Base-by-base conservation (phyloP, 2,113 vertebrate genomes). In the Tympanuchus pallidicinctus region DNA sequence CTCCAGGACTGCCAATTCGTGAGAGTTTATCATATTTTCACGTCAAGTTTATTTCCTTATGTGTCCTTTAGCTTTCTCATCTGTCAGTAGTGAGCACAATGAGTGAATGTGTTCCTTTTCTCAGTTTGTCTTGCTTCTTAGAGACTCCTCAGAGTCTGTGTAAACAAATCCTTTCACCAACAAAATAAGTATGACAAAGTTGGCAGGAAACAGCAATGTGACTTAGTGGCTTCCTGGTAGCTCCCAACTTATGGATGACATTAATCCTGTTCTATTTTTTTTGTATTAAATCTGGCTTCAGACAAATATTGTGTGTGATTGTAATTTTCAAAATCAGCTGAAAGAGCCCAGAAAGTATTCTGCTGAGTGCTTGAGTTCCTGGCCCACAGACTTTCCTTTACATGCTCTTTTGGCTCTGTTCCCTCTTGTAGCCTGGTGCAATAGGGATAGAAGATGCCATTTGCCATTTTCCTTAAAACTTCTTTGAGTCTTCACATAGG, bases 231-330 rank as follows among this genome's bases (percentile, higher is more conserved):
- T 5, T 42, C 5, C 20, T 30, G 34, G 7, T 48, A 75, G 11
- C 24, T 18, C n/a, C 27, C 15, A 89, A 0, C 11, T 54, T 65
- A 52, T 30, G 16, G 21, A 10, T 72, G 52, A 24, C n/a, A 27
- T 5, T 66, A 42, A 11, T 54, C 86, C 73, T 82, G 25, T 2
- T 72, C 16, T 54, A 59, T 34, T 45, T 45, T 45, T 48, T 78
- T 7, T 17, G 0, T 60, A 72, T n/a, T 6, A 40, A 13, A 45
- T 0, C 12, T 32, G 32, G 6, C 32, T 82, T 89, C 45, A 86
- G n/a, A 80, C 6, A 70, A 88, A 70, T 63, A 13, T 1, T 1
- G 0, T 1, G 0, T 48, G 0, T 48, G 6, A 6, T 43, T 63
- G 8, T 24, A 70, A 50, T 18, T 7, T 50, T 63, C 19, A 86